Conservation (phyloP, 2,797 vertebrate genomes). For the Siniperca undulata region DNA sequence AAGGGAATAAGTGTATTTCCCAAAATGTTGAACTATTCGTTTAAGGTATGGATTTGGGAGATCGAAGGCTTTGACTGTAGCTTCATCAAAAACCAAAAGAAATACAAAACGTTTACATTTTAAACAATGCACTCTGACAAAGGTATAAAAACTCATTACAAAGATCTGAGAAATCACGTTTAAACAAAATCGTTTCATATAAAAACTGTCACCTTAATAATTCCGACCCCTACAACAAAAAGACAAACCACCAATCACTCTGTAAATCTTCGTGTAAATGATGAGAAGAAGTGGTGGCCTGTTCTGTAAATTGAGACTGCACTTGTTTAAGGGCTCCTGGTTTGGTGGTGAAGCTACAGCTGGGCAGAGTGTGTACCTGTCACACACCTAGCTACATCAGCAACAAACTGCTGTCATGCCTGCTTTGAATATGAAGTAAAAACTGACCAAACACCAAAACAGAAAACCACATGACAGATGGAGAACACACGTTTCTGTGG, state of each 20-base stretch:
- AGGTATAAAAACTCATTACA: not conserved
- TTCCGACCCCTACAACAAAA: not conserved
- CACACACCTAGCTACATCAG: not conserved
- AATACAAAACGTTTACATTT: not conserved
- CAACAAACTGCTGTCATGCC: not conserved
- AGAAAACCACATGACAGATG: not conserved
- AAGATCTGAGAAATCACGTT: not conserved
- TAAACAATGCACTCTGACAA: not conserved
- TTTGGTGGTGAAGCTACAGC: not conserved
- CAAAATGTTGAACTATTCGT: not conserved
- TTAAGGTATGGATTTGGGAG: not conserved
- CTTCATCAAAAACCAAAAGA: not conserved
- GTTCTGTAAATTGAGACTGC: not conserved
- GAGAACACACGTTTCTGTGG: not conserved
- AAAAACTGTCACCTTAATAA: not conserved
- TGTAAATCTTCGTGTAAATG: not conserved
- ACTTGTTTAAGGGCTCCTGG: slow-evolving; percentile 27
- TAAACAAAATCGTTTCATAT: not conserved
- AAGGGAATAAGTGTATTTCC: not conserved
- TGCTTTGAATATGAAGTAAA: not conserved
- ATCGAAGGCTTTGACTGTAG: not conserved
- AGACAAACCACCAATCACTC: not conserved
- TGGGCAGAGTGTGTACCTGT: not conserved
- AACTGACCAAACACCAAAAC: not conserved
- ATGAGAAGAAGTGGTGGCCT: not conserved